phyloP scores from a whole-genome alignment of 2,888 invertebrate species.

The Capitulum mitella region DNA sequence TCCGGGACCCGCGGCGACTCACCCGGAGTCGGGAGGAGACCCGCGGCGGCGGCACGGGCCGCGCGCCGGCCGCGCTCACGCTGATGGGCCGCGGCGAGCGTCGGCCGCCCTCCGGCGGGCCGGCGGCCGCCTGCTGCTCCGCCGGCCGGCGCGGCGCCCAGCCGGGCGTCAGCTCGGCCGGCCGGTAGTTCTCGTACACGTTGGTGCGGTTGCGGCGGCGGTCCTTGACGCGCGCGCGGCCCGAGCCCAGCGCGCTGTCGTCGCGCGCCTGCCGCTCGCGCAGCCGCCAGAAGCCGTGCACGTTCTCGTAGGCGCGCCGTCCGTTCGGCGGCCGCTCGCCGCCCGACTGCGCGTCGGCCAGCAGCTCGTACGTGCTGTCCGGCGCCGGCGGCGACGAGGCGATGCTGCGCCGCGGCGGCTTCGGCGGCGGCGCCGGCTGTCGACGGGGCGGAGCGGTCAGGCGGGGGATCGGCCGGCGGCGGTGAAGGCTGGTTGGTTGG shows the following conservation, averaged over 20 bases:
- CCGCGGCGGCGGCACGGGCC: constrained; percentile 26
- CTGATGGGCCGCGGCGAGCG: constrained; percentile 11
- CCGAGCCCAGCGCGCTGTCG: neutral
- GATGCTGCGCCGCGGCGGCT: constrained; percentile 36
- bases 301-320: constrained; percentile 7
- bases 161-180: neutral
- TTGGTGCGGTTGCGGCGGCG: neutral
- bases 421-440: constrained; percentile 35
- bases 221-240: constrained; percentile 5
- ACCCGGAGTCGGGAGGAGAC: constrained; percentile 75
- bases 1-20: constrained; percentile 46
- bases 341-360: constrained; percentile 16
- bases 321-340: neutral
- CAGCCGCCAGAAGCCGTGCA: constrained; percentile 10
- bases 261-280: neutral
- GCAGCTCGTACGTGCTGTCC: constrained; percentile 30
- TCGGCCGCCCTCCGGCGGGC: neutral
- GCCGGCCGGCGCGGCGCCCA: neutral
- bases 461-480: too few relatives aligned
- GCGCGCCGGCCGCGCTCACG: constrained; percentile 19
- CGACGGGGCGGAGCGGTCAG: neutral
- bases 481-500: too few relatives aligned
- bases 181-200: constrained; percentile 9
- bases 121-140: neutral
- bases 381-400: constrained; percentile 35